Evolutionary conservation across 2,113 vertebrate genomes (phyloP).

Genomic region (Opisthocomus hoazin): DNA sequence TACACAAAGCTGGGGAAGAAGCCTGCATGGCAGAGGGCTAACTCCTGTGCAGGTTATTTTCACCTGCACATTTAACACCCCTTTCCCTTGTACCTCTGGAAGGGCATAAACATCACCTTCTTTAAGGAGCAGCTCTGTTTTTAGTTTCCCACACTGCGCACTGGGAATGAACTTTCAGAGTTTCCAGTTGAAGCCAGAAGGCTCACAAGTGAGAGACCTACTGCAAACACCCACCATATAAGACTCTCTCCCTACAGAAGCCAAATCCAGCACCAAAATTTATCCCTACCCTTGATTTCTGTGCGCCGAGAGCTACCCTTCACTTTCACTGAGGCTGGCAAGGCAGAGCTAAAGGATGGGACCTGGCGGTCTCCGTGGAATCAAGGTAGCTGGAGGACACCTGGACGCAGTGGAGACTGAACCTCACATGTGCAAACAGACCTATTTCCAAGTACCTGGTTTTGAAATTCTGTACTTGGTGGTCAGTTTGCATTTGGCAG

Average conservation of each 20-base stretch:
- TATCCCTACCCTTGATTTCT: not conserved
- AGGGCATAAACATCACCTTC: not conserved
- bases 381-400: too few relatives aligned
- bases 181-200: not conserved
- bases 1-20: not conserved
- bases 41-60: not conserved
- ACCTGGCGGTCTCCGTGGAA: not conserved
- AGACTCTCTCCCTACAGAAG: not conserved
- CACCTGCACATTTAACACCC: not conserved
- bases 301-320: not conserved
- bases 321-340: too few relatives aligned
- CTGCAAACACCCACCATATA: not conserved
- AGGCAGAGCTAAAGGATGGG: not conserved
- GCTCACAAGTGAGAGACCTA: not conserved
- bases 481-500: not conserved
- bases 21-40: not conserved
- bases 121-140: not conserved
- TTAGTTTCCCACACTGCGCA: not conserved
- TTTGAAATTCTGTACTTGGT: not conserved
- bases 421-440: not conserved
- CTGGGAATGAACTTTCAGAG: not conserved
- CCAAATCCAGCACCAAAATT: not conserved
- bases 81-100: accelerated
- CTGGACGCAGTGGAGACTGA: not conserved
- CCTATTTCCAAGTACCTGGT: not conserved